Evolutionary conservation across 2,797 vertebrate species (phyloP), one percentile per base, ranked within the genome.

Genomic region (Ptychadena robeensis): DNA sequence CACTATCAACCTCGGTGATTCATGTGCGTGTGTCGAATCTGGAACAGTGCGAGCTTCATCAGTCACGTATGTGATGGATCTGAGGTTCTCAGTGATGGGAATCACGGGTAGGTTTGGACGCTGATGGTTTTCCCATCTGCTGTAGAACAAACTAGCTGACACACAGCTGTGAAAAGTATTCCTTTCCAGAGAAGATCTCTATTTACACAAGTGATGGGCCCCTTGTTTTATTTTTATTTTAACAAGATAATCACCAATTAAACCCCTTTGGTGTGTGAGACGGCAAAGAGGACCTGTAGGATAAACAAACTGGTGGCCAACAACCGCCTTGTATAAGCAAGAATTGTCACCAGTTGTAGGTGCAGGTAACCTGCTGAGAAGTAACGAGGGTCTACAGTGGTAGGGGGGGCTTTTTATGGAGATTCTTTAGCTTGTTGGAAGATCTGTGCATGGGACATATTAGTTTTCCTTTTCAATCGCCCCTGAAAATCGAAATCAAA

Each of bases 21-120:
- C 64, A 67, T 32, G 75, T 66, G 61, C 32, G 40, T 30, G 25
- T 78, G 30, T 68, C 44, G 32, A 67, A 79, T 76, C 22, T 35
- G 27, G 59, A 64, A 75, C 73, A 64, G 38, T 48, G 18, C 14
- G 48, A 66, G 22, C 31, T 76, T 65, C 61, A 65, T 44, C 59
- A 38, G 48, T 61, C 37, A 38, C 18, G 25, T 40, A 65, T 40
- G 59, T 38, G 18, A 44, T 40, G 30, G 30, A 68, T 37, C 66
- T 2, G 66, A 25, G 22, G 3, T 25, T n/a, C 18, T 37, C 8
- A n/a, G 18, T 32, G 40, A 22, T 27, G 40, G 37, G 35, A 48
- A 44, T 18, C 30, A 12, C 34, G 38, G 73, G 14, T 4, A 25
- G n/a, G 6, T 61, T 25, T 9, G n/a, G 11, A 61, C 25, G 10